Evolutionary conservation across 2,888 invertebrate genomes (phyloP).

Genomic region (Bombylius discolor): DNA sequence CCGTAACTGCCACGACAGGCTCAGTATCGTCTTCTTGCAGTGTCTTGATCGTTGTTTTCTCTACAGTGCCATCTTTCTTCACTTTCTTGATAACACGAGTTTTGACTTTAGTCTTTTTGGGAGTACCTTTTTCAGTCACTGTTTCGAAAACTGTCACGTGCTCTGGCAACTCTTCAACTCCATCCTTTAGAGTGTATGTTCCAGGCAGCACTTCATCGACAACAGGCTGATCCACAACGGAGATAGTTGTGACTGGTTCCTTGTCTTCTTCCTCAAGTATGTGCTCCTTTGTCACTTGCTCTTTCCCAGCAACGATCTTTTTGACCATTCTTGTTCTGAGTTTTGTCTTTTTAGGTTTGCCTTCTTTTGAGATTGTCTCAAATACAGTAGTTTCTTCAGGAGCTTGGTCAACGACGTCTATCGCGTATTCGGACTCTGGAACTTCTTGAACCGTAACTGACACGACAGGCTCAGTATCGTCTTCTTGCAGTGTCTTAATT

Average conservation of each 20-base stretch:
- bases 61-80: constrained; percentile 19
- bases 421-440: constrained; percentile 11
- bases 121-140: constrained; percentile 17
- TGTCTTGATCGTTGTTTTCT: constrained; percentile 24
- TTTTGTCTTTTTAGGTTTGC: constrained; percentile 19
- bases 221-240: constrained; percentile 8
- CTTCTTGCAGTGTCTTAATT: constrained; percentile 24
- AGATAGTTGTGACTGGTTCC: constrained; percentile 22
- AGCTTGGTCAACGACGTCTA: constrained; percentile 9
- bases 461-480: constrained; percentile 29
- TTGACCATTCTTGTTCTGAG: constrained; percentile 27
- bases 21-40: constrained; percentile 24
- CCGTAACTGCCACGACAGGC: constrained; percentile 23
- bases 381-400: constrained; percentile 15
- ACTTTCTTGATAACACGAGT: constrained; percentile 19
- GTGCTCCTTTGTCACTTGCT: constrained; percentile 32
- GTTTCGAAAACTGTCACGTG: constrained; percentile 13
- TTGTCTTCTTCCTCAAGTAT: constrained; percentile 32
- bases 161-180: constrained; percentile 28
- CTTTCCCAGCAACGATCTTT: constrained; percentile 27
- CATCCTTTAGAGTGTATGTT: neutral
- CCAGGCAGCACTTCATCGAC: constrained; percentile 15
- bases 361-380: constrained; percentile 17
- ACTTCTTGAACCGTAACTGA: constrained; percentile 26
- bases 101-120: constrained; percentile 23